A percentile compares a stretch with the other conserved stretches of the same genome.
Conservation (phyloP, 2,888 invertebrate species). For the Tetragonisca angustula region DNA sequence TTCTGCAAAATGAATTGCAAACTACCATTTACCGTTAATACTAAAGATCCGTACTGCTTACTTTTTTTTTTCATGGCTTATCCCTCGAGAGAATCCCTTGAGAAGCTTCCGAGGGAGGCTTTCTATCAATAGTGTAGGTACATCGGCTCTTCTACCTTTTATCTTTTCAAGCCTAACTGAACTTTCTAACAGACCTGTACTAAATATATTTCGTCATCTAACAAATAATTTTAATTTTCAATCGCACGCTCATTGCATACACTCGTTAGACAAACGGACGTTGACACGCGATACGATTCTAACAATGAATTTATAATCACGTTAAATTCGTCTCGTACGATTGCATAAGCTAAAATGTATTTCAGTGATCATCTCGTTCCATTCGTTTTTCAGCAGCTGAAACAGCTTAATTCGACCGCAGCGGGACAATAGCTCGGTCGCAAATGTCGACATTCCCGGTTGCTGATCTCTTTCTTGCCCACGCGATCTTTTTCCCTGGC, state of each 20-base stretch:
- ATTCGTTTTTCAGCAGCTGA: conserved; percentile 17
- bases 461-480: conserved; percentile 24
- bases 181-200: neutral
- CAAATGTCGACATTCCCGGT: conserved; percentile 41
- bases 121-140: neutral
- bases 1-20: neutral
- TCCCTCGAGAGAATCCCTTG: neutral
- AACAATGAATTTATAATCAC: neutral
- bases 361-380: neutral
- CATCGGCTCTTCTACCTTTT: neutral
- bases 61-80: neutral
- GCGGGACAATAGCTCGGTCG: conserved; percentile 20
- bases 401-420: conserved; percentile 28
- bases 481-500: conserved; percentile 35
- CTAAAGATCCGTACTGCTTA: neutral
- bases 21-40: neutral
- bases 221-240: neutral
- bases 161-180: neutral
- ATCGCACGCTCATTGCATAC: too few relatives aligned
- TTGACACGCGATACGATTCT: neutral
- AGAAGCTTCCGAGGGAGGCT: too few relatives aligned
- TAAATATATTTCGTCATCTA: too few relatives aligned
- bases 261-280: too few relatives aligned
- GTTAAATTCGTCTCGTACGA: neutral
- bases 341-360: neutral